Conservation (phyloP, 2,113 vertebrate genomes). For the Aegotheles bennettii region DNA sequence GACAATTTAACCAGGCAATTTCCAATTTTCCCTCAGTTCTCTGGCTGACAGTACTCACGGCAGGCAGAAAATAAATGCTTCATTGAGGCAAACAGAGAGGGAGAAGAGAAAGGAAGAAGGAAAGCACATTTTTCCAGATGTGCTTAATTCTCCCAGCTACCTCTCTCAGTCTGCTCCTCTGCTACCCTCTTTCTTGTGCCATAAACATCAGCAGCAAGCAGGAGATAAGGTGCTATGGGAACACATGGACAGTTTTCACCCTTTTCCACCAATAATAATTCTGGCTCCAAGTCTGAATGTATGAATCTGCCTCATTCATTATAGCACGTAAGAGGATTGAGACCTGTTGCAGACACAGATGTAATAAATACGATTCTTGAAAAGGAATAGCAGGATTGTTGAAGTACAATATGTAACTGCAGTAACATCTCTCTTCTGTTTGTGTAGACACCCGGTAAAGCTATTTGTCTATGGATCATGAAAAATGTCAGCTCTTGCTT, state of each 20-base stretch:
- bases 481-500: neutral
- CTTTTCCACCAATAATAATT: neutral
- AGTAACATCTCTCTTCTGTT: neutral
- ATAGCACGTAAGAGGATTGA: neutral
- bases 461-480: neutral
- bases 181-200: neutral
- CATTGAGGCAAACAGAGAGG: accelerated
- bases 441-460: accelerated
- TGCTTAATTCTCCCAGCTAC: neutral
- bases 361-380: neutral
- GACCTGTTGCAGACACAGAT: neutral
- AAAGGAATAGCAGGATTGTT: neutral
- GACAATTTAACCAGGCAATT: neutral
- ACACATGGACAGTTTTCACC: neutral
- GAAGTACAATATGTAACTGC: neutral
- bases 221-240: neutral
- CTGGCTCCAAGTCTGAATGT: neutral
- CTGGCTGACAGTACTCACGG: neutral
- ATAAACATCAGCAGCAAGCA: neutral
- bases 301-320: neutral
- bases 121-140: neutral
- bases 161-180: neutral
- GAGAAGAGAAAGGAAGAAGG: neutral
- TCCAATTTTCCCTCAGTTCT: neutral
- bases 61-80: neutral